phyloP scores from a whole-genome alignment of 1,140 invertebrate genomes.

The Heliconius hermathena region DNA sequence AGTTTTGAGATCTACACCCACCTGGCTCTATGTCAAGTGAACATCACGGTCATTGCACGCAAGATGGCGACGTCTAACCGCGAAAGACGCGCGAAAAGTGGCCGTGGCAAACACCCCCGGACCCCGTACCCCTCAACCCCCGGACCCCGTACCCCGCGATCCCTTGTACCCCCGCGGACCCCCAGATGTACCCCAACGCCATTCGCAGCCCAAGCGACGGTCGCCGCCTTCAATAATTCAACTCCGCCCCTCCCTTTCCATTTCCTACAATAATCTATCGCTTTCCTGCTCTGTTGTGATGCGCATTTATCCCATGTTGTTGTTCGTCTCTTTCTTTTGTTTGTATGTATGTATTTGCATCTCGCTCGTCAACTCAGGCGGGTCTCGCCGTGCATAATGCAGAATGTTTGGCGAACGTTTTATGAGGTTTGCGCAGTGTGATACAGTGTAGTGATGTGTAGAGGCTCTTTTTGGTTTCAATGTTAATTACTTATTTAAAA shows the following conservation, averaged over 20 bases:
- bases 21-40: slow-evolving; percentile 40
- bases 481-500: neutral
- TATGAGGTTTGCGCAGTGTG: slow-evolving; percentile 67
- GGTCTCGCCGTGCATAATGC: slow-evolving; percentile 63
- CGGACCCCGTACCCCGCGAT: slow-evolving; percentile 32
- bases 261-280: slow-evolving; percentile 42
- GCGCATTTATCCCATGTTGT: slow-evolving; percentile 60
- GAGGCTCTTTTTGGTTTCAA: slow-evolving; percentile 34
- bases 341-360: slow-evolving; percentile 10
- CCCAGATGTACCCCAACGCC: slow-evolving; percentile 36
- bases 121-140: slow-evolving; percentile 1
- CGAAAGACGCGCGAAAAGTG: slow-evolving; percentile 68
- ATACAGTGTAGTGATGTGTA: slow-evolving; percentile 50
- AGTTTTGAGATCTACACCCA: neutral
- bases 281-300: slow-evolving; percentile 55
- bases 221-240: slow-evolving; percentile 71
- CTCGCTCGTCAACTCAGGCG: slow-evolving; percentile 57
- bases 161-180: slow-evolving; percentile 43
- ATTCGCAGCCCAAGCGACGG: slow-evolving; percentile 70
- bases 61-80: slow-evolving; percentile 67
- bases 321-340: slow-evolving; percentile 38
- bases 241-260: slow-evolving; percentile 41
- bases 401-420: slow-evolving; percentile 71
- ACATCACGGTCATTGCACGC: slow-evolving; percentile 56
- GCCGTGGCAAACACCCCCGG: slow-evolving; percentile 48